Conservation (phyloP, 35 echinoderm and acorn worm genomes). For the Amphiura filiformis region DNA sequence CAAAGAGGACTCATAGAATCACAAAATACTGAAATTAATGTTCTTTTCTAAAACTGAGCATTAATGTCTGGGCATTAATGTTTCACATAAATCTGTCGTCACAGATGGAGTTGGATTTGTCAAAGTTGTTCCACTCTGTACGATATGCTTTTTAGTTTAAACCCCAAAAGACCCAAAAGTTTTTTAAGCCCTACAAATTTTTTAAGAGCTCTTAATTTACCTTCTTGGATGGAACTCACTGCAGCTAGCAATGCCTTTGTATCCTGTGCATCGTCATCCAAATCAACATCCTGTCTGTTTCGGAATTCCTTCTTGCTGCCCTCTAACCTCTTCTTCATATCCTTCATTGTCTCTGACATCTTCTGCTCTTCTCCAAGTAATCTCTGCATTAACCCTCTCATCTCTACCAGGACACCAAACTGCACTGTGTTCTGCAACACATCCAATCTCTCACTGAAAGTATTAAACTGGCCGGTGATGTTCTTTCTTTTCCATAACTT, state of each 20-base stretch:
- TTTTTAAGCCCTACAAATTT: no score
- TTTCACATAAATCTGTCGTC: no score
- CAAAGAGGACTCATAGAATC: no score
- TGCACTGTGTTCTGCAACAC: neutral
- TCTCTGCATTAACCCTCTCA: neutral
- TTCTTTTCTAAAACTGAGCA: no score
- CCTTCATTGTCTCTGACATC: neutral
- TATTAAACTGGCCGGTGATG: neutral
- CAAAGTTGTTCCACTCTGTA: no score
- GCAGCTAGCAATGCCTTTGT: neutral
- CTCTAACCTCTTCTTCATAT: neutral
- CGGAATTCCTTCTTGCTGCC: neutral
- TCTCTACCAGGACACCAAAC: neutral
- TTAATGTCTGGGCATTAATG: no score
- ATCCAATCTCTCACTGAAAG: neutral
- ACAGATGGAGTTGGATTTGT: no score
- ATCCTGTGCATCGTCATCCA: neutral
- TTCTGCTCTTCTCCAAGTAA: neutral
- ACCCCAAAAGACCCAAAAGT: no score
- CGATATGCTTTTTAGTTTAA: no score
- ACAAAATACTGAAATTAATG: no score
- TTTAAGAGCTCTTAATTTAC: neutral
- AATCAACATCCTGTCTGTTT: neutral
- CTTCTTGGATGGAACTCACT: neutral
- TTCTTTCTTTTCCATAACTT: neutral